phyloP scores from a whole-genome alignment of 2,797 vertebrate genomes.

The Neomorphus geoffroyi region DNA sequence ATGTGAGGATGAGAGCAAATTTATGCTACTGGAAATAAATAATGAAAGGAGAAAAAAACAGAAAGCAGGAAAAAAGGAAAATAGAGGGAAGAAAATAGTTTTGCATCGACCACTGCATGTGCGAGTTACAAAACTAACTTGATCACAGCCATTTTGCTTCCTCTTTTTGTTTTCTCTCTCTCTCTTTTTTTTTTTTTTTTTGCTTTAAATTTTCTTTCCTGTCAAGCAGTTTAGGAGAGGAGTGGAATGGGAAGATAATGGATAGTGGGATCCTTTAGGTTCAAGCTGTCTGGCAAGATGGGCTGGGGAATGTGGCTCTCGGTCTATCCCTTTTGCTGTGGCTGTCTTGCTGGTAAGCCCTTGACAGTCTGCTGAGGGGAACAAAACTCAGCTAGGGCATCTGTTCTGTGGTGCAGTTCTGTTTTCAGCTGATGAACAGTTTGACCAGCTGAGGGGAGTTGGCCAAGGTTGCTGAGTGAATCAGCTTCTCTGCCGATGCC shows the following conservation, averaged over 20 bases:
- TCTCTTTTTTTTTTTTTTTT: too few relatives aligned
- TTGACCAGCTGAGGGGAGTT: not conserved
- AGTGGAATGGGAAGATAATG: not conserved
- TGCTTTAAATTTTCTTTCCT: not conserved
- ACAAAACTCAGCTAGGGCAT: not conserved
- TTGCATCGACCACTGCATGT: not conserved
- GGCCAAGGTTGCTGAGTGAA: not conserved
- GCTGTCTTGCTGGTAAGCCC: not conserved
- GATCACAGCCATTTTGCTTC: not conserved
- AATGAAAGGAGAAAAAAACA: not conserved
- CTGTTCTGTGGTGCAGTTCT: conserved; percentile 12
- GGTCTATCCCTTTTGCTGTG: fast-evolving
- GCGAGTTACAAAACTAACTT: not conserved
- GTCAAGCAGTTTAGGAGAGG: not conserved
- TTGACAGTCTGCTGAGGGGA: not conserved
- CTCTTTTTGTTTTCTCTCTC: not conserved
- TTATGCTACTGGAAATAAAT: not conserved
- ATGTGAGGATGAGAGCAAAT: not conserved
- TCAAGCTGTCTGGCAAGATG: not conserved
- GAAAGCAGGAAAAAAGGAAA: not conserved
- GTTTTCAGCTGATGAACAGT: not conserved
- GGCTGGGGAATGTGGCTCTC: not conserved
- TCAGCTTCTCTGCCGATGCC: not conserved
- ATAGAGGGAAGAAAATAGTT: not conserved
- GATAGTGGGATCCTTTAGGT: not conserved